Base-by-base conservation (phyloP, 2,797 vertebrate species). In the Enteromius treurensis region DNA sequence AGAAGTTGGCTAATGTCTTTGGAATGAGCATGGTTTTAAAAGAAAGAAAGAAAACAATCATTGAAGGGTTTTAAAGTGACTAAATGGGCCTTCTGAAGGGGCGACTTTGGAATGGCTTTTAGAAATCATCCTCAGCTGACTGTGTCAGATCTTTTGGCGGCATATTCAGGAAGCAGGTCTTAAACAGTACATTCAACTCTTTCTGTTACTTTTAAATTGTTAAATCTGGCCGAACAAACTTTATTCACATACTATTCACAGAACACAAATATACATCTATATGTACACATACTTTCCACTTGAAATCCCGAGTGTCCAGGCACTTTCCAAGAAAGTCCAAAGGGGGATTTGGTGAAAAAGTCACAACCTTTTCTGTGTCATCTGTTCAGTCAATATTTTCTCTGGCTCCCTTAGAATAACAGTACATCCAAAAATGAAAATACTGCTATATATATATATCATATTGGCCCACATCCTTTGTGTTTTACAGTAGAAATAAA, bases 211-310 rank as follows among this genome's bases (percentile, higher is more conserved):
- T 89, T 69, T 79, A 84, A 87, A 77, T 68, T 32, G 67, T 87
- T 83, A 84, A 93, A 90, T 93, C 89, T 92, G 91, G 85, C 92
- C 90, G 90, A 94, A 93, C 93, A 94, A 89, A 91, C 91, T 93
- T 91, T 95, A 94, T 95, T 94, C 93, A 95, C 93, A 95, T 88
- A 92, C 86, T 95, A 95, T 95, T 95, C 93, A 95, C 93, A 94
- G 87, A 90, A 93, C 92, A 91, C 91, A 90, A 94, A 94, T 94
- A 93, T 95, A 95, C 93, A 95, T 91, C 90, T 91, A 90, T 94
- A 95, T 95, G 87, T 95, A 94, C 93, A 95, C 83, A 74, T 82
- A 91, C 88, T 89, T 87, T 92, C 85, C 79, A 89, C 82, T 89
- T 53, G 86, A 83, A 26, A 89, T 87, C 87, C 87, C 89, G 89